Evolutionary conservation across 2,888 invertebrate genomes (phyloP).

Genomic region (Drosophila niveifrons): DNA sequence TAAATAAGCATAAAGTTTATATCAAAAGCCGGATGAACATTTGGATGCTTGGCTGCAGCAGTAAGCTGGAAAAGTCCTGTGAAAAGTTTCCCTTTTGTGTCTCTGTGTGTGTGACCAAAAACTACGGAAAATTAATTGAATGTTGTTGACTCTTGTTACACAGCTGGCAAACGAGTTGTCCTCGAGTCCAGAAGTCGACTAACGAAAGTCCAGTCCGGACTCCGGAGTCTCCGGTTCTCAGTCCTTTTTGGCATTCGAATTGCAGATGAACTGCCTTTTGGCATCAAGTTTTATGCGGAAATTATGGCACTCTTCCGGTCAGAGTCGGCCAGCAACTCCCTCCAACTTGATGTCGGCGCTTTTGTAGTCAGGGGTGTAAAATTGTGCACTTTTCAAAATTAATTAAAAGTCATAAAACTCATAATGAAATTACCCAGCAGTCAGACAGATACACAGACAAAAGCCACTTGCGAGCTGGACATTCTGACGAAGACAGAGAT

Average conservation of each 20-base stretch:
- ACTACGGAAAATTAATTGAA: conserved; percentile 72
- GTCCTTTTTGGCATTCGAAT: conserved; percentile 53
- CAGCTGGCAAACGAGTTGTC: conserved; percentile 30
- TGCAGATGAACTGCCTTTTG: conserved; percentile 68
- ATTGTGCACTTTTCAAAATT: conserved; percentile 76
- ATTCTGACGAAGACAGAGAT: background rate
- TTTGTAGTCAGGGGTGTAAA: conserved; percentile 56
- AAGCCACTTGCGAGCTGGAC: conserved; percentile 2
- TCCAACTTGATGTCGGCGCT: conserved; percentile 12
- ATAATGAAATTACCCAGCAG: conserved; percentile 70
- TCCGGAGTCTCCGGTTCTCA: conserved; percentile 4
- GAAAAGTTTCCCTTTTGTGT: conserved; percentile 36
- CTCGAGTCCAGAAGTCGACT: conserved; percentile 9
- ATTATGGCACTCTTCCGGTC: conserved; percentile 73
- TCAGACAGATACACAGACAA: conserved; percentile 13
- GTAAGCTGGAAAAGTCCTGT: conserved; percentile 30
- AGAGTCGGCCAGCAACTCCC: conserved; percentile 26
- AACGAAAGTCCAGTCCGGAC: conserved; percentile 5
- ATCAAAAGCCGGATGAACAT: conserved; percentile 49
- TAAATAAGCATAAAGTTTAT: conserved; percentile 63
- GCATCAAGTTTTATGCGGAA: conserved; percentile 73
- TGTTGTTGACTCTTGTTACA: conserved; percentile 65
- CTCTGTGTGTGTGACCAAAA: conserved; percentile 35
- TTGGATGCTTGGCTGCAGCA: conserved; percentile 43
- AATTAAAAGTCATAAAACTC: conserved; percentile 79